These are phyloP conservation scores for Linnaemya tessellans DNA, from an alignment of 2,888 invertebrate genomes.

Conservation along the genomic window DNA sequence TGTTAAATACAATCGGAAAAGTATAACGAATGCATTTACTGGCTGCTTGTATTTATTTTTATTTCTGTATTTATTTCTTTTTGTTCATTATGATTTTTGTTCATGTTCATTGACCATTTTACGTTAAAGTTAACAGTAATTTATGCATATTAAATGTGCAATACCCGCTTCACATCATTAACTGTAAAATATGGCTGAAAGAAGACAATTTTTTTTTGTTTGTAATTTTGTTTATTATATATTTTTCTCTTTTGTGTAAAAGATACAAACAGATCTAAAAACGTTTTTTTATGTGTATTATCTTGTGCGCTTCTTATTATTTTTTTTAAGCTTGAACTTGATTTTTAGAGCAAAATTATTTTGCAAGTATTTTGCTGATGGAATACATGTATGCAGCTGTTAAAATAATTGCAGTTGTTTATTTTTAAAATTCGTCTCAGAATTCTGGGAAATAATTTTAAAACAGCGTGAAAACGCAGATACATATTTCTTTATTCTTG, in stretches of 20 bases:
- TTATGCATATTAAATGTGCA: conserved; percentile 47
- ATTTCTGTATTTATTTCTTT: conserved; percentile 35
- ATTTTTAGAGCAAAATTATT: too few species aligned
- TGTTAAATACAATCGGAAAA: conserved; percentile 1
- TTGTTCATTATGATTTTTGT: background rate
- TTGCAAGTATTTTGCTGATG: too few species aligned
- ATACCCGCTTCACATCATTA: conserved; percentile 21
- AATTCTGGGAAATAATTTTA: too few species aligned
- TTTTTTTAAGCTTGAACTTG: background rate
- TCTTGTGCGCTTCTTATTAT: background rate
- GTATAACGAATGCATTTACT: background rate
- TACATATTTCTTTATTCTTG: too few species aligned
- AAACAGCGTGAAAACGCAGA: too few species aligned
- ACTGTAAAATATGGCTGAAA: conserved; percentile 30
- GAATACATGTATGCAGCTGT: too few species aligned
- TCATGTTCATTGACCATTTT: conserved; percentile 55
- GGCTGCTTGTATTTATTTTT: conserved; percentile 19
- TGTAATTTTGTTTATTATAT: conserved; percentile 24
- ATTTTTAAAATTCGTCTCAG: too few species aligned
- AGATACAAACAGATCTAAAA: background rate
- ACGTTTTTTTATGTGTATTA: background rate
- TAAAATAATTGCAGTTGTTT: too few species aligned
- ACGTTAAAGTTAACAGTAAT: conserved; percentile 35
- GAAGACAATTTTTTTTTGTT: conserved; percentile 9
- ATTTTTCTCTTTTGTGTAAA: background rate